Percentiles rank a stretch among this genome's conserved stretches.
Conservation (phyloP, 2,888 invertebrate genomes). For the Cataglyphis cursor region DNA sequence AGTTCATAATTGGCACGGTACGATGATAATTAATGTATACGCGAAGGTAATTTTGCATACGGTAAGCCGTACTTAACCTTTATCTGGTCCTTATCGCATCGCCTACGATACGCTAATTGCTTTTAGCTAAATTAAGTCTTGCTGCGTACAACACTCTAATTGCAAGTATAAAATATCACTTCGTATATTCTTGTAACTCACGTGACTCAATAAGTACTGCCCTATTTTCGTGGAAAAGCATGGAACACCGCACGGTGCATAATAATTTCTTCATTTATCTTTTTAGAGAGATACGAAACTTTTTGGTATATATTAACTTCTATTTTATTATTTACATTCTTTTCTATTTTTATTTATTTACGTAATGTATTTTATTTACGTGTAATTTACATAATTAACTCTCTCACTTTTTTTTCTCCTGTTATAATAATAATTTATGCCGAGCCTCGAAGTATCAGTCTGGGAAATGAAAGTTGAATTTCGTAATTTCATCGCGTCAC, state of each 20-base stretch:
- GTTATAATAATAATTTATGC: background rate
- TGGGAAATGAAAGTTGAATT: background rate
- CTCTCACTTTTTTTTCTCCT: background rate
- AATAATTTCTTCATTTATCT: conserved; percentile 21
- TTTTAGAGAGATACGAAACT: background rate
- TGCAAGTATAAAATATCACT: conserved; percentile 37
- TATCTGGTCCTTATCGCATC: conserved; percentile 42
- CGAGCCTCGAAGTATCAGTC: background rate
- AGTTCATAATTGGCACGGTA: conserved; percentile 39
- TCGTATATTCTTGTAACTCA: conserved; percentile 24
- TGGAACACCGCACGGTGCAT: background rate
- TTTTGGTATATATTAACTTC: background rate
- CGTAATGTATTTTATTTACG: background rate
- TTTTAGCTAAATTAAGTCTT: conserved; percentile 48
- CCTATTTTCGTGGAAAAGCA: conserved; percentile 17
- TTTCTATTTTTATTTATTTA: background rate
- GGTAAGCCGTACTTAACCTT: conserved; percentile 41
- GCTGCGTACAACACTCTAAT: background rate
- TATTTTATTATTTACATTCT: background rate
- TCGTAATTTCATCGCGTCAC: background rate
- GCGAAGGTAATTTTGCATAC: conserved; percentile 47
- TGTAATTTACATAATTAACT: background rate
- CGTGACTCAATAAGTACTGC: background rate
- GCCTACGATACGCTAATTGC: conserved; percentile 36
- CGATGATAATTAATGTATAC: conserved; percentile 36